phyloP scores from a whole-genome alignment of 2,797 vertebrate genomes.

The Thalassophryne amazonica region DNA sequence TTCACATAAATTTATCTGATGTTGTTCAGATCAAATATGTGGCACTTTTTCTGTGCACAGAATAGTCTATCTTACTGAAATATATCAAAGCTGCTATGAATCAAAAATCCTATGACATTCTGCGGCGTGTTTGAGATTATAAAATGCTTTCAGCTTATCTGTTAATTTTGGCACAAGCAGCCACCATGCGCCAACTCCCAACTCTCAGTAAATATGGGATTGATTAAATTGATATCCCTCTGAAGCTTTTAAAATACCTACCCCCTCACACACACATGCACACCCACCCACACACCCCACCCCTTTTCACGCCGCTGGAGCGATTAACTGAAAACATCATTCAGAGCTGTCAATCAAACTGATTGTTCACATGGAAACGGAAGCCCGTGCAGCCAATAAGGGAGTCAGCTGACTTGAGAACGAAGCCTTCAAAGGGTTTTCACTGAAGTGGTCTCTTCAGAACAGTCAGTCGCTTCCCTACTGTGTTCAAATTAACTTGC shows the following conservation, averaged over 20 bases:
- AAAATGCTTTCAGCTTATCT: constrained; percentile 68
- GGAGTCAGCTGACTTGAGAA: constrained; percentile 42
- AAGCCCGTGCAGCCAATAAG: constrained; percentile 50
- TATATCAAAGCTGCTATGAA: constrained; percentile 29
- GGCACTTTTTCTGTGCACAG: neutral
- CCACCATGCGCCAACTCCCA: constrained; percentile 35
- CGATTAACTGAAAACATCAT: constrained; percentile 78
- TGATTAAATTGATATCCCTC: constrained; percentile 70
- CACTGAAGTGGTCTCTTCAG: constrained; percentile 50
- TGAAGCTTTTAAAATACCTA: constrained; percentile 68
- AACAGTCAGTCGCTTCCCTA: constrained; percentile 23
- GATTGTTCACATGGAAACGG: constrained; percentile 74
- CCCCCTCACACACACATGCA: no score
- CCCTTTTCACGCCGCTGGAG: constrained; percentile 78
- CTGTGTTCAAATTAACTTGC: constrained; percentile 26
- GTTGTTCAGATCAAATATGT: constrained; percentile 6
- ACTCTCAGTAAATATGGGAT: constrained; percentile 68
- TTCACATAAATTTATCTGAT: constrained; percentile 13
- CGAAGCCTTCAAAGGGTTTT: constrained; percentile 44
- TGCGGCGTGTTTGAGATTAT: constrained; percentile 44
- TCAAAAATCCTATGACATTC: constrained; percentile 47
- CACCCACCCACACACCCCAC: no score
- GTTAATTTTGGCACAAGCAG: constrained; percentile 63
- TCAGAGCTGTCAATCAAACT: constrained; percentile 76
- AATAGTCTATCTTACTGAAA: constrained; percentile 8